Base-by-base conservation (phyloP, 2,888 invertebrate species). In the Physocephala rufipes region DNA sequence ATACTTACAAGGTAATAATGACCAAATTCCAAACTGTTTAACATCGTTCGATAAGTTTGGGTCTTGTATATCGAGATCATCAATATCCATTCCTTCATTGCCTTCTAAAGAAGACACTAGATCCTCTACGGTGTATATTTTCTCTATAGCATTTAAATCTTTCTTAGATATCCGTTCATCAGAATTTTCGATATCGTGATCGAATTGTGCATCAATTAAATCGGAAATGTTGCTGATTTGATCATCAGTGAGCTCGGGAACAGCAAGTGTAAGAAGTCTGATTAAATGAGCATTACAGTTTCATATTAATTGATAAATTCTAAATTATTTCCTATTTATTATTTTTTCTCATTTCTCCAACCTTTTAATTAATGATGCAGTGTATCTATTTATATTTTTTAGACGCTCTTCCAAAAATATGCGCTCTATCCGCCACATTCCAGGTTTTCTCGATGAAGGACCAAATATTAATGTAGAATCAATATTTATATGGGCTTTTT, bases 381-480 rank as follows among this genome's bases (percentile, higher is more conserved):
- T 82, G 43, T 80, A 80, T 45, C 78, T 69, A 71, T 80, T 83
- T 0, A 81, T 76, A 1, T 73, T 70, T 12, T 19, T 58, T 2
- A 85, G 47, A 36, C 83, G 78, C 36, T 81, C 76, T 61, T 77
- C 70, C 0, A 86, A 67, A 70, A 83, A 85, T 2, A 76, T 74
- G 0, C 74, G 76, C 2, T 79, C 81, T 63, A 86, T 84, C 13
- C 77, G 79, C 78, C 83, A 82, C 12, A 78, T 78, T 76, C 81
- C 81, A 15, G 80, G 84, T 2, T 82, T 79, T 2, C 81, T 82
- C 26, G 77, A 74, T 45, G 80, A 79, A 53, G 84, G 83, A 0
- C 83, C 84, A 73, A 86, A 83, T 19, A 86, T 74, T 16, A 85
- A 73, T 0, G 82, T 84, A 9, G 76, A 73, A 2, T 79, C 76